Percentiles rank a stretch among this genome's conserved stretches.
phyloP scores from a whole-genome alignment of 2,797 vertebrate species.

The Antennarius maculatus region DNA sequence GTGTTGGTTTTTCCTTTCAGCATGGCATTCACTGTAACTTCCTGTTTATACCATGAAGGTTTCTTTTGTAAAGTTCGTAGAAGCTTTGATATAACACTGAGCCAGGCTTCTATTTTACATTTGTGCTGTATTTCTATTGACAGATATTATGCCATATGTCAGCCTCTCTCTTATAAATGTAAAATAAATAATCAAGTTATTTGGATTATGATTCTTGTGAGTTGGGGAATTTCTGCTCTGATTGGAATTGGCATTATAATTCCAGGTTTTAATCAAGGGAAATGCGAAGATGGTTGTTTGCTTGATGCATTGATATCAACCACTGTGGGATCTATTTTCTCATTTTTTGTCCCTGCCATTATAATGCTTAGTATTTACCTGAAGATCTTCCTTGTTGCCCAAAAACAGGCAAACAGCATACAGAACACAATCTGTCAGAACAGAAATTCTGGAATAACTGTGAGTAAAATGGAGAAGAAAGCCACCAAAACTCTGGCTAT shows the following conservation, averaged over 20 bases:
- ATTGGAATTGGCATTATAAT: conserved; percentile 83
- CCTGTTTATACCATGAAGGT: background rate
- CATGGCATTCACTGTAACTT: conserved; percentile 1
- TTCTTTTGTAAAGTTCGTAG: conserved; percentile 26
- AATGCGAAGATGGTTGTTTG: conserved; percentile 14
- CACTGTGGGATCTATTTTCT: conserved; percentile 54
- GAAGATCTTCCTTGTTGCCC: conserved; percentile 85
- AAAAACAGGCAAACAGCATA: conserved; percentile 81
- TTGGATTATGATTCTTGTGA: conserved; percentile 78
- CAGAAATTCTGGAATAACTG: no score
- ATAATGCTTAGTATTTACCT: conserved; percentile 84
- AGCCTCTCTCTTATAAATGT: conserved; percentile 18
- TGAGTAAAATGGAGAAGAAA: no score
- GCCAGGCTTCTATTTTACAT: conserved; percentile 33
- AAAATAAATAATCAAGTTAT: conserved; percentile 13
- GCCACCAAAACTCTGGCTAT: background rate
- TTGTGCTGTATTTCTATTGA: conserved; percentile 55
- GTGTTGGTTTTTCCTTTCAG: background rate
- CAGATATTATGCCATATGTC: no score
- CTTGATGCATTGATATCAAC: background rate
- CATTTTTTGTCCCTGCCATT: conserved; percentile 82
- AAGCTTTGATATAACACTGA: conserved; percentile 17
- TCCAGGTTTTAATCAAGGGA: conserved; percentile 74
- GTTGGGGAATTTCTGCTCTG: conserved; percentile 81
- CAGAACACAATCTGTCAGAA: conserved; percentile 28